These are phyloP conservation scores for Nomia melanderi DNA, from an alignment of 1,140 invertebrate genomes.

Conservation along the genomic window DNA sequence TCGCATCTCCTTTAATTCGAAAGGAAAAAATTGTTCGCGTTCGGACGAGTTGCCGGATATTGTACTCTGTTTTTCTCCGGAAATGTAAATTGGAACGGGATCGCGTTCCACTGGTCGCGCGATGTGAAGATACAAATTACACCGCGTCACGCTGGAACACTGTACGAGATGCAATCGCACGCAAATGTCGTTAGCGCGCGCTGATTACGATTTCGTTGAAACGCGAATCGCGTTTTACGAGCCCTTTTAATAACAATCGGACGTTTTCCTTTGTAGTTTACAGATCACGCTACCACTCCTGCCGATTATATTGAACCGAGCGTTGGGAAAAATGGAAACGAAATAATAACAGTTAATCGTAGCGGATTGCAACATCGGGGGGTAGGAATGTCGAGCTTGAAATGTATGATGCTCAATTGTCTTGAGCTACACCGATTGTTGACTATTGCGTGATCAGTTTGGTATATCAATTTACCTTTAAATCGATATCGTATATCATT, in stretches of 20 bases:
- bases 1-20: background rate
- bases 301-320: background rate
- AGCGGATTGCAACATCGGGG: too few species aligned
- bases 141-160: background rate
- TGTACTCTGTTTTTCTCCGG: too few species aligned
- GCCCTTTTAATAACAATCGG: background rate
- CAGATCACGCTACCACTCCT: background rate
- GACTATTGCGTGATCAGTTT: too few species aligned
- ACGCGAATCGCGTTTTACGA: background rate
- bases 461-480: too few species aligned
- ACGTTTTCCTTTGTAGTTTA: background rate
- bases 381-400: too few species aligned
- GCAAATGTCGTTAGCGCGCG: background rate
- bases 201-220: background rate
- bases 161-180: constrained; percentile 11
- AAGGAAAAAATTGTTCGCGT: background rate
- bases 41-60: background rate
- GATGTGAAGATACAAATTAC: constrained; percentile 2
- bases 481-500: too few species aligned
- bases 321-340: background rate
- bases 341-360: background rate
- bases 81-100: constrained; percentile 5
- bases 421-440: too few species aligned
- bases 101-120: background rate
- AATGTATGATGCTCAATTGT: too few species aligned